Conservation (phyloP, 2,797 vertebrate species). For the Oreochromis grahami region DNA sequence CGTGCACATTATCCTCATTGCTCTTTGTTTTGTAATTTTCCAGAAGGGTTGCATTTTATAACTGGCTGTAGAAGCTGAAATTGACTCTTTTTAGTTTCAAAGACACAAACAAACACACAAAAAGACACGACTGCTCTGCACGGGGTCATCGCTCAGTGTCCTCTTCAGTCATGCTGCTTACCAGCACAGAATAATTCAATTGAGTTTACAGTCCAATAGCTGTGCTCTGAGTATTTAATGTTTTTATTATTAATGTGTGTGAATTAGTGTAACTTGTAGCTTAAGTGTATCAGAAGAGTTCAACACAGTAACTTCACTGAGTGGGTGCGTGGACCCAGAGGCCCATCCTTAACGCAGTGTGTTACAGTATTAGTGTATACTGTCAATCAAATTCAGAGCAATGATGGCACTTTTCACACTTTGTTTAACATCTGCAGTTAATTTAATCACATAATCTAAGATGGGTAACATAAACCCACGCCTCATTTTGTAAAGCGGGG, state of each 20-base stretch:
- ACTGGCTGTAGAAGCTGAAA: background rate
- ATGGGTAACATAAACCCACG: accelerated
- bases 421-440: background rate
- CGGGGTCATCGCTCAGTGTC: background rate
- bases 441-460: background rate
- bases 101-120: background rate
- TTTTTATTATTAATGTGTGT: background rate
- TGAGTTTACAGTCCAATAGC: background rate
- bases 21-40: background rate
- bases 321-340: background rate
- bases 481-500: too few relatives aligned
- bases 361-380: background rate
- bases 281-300: background rate
- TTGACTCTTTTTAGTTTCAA: background rate
- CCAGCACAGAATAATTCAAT: background rate
- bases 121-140: background rate
- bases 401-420: background rate
- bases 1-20: background rate
- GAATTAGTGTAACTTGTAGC: background rate
- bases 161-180: background rate
- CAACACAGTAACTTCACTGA: background rate
- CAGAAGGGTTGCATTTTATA: background rate
- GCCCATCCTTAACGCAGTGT: background rate
- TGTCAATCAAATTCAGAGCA: background rate
- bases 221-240: background rate